These are phyloP conservation scores for Gephyroberyx darwinii DNA, from an alignment of 2,797 vertebrate species.

Conservation along the genomic window DNA sequence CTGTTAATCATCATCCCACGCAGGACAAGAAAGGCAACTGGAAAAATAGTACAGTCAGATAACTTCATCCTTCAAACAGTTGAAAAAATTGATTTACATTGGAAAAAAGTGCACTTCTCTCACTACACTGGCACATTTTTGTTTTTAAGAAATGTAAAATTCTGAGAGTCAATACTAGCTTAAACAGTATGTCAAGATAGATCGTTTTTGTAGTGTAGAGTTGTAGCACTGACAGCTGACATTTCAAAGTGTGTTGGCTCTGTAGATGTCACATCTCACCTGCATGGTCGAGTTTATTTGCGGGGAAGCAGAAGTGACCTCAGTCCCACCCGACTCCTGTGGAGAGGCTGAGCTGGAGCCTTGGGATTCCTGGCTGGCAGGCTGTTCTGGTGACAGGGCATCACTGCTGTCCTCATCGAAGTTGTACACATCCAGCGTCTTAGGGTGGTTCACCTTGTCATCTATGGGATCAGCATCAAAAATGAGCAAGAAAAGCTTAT, in stretches of 20 bases:
- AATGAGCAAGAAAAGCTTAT: conserved; percentile 17
- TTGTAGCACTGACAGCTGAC: background rate
- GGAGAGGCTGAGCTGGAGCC: conserved; percentile 84
- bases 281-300: conserved; percentile 78
- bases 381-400: conserved; percentile 87
- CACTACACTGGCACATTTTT: too few relatives aligned
- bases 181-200: too few relatives aligned
- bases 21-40: conserved; percentile 24
- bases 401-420: conserved; percentile 95
- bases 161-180: too few relatives aligned
- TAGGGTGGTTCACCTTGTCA: conserved; percentile 77
- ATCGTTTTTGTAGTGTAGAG: too few relatives aligned
- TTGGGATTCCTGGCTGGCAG: conserved; percentile 88
- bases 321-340: conserved; percentile 81
- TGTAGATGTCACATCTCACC: conserved; percentile 73
- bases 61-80: background rate
- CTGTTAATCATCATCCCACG: conserved; percentile 45
- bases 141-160: too few relatives aligned
- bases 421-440: conserved; percentile 86
- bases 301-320: conserved; percentile 76
- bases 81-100: too few relatives aligned
- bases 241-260: background rate
- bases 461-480: conserved; percentile 63
- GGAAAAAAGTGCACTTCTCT: too few relatives aligned
- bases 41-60: conserved; percentile 19